Evolutionary conservation across 2,888 invertebrate genomes (phyloP).

Genomic region (Phrixothrix hirtus): DNA sequence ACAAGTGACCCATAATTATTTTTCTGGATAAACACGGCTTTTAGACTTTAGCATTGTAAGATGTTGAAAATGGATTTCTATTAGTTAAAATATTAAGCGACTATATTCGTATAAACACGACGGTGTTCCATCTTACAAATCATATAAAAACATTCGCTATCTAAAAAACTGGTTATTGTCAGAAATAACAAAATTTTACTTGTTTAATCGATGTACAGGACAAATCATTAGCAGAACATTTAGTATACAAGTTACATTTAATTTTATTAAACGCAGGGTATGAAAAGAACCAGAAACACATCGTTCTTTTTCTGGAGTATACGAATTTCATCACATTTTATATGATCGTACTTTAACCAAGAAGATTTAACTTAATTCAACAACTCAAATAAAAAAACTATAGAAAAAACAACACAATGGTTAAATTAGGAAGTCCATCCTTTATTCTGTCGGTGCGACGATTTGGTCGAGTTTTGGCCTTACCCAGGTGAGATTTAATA

Average conservation of each 20-base stretch:
- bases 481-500: constrained; percentile 54
- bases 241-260: background rate
- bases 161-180: constrained; percentile 16
- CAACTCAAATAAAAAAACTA: too few species aligned
- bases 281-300: constrained; percentile 19
- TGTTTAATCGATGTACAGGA: constrained; percentile 6
- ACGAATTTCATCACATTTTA: constrained; percentile 26
- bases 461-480: constrained; percentile 48
- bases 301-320: constrained; percentile 29
- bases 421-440: constrained; percentile 36
- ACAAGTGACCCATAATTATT: constrained; percentile 7
- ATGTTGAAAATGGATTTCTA: background rate
- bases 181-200: constrained; percentile 17
- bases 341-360: constrained; percentile 13
- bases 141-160: background rate
- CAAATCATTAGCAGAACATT: constrained; percentile 18
- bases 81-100: background rate
- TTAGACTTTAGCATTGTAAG: background rate
- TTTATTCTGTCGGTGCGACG: constrained; percentile 45
- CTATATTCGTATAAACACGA: background rate
- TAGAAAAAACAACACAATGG: constrained; percentile 18
- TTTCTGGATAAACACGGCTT: constrained; percentile 2
- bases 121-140: background rate
- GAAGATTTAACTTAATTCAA: too few species aligned
- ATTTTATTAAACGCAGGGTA: constrained; percentile 23